Conservation (phyloP, 2,888 invertebrate genomes). For the Leptopterna dolabrata region DNA sequence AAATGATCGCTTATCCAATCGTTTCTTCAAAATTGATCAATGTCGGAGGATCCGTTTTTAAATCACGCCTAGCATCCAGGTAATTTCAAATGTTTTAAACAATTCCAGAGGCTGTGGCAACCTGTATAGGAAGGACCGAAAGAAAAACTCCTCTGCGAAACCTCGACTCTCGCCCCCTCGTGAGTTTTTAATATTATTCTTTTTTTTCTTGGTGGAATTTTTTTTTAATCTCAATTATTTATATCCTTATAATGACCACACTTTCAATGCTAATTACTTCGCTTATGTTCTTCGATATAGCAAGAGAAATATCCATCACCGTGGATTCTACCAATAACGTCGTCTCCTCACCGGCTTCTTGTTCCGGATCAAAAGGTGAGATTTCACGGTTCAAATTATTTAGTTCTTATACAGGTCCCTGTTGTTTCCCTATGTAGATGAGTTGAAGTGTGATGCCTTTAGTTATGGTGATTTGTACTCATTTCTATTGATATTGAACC, state of each 20-base stretch:
- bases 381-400: neutral
- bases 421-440: no score
- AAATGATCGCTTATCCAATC: no score
- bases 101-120: conserved; percentile 62
- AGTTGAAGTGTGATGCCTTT: no score
- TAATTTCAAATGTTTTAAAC: neutral
- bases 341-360: conserved; percentile 23
- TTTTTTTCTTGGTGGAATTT: no score
- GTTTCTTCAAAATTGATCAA: no score
- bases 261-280: neutral
- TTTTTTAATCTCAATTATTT: neutral
- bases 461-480: no score
- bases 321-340: neutral
- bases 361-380: conserved; percentile 37
- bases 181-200: no score
- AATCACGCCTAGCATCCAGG: no score
- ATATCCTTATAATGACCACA: neutral
- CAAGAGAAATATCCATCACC: conserved; percentile 4
- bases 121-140: conserved; percentile 72
- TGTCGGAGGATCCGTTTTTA: no score
- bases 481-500: no score
- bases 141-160: conserved; percentile 69
- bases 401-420: neutral
- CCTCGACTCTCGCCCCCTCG: conserved; percentile 20
- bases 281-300: neutral